These are phyloP conservation scores for Scaptomyza pallida DNA, from an alignment of 1,140 invertebrate species.

Conservation along the genomic window DNA sequence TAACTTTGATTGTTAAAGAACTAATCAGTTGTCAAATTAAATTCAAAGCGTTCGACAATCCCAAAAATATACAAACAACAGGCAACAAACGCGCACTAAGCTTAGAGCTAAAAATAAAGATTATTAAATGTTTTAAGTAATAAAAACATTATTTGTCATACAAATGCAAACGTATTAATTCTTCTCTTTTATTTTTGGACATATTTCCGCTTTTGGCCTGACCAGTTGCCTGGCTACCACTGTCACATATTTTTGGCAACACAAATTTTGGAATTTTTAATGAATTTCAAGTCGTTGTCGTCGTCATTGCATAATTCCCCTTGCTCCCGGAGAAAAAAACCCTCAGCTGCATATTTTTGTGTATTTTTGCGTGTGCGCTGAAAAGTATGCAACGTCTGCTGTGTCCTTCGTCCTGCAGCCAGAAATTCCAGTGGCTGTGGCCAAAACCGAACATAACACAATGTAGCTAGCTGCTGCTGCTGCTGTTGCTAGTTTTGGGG, in stretches of 20 bases:
- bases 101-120: too few species aligned
- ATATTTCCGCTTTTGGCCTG: conserved; percentile 19
- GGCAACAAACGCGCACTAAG: too few species aligned
- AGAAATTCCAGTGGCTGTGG: conserved; percentile 31
- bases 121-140: neutral
- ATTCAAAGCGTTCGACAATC: too few species aligned
- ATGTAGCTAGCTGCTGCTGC: neutral
- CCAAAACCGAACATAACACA: conserved; percentile 19
- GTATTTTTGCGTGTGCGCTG: conserved; percentile 45
- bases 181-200: conserved; percentile 8
- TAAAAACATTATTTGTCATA: neutral
- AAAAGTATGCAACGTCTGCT: conserved; percentile 43
- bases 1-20: too few species aligned
- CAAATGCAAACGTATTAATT: conserved; percentile 3
- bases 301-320: conserved; percentile 56
- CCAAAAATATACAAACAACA: too few species aligned
- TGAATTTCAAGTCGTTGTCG: conserved; percentile 68
- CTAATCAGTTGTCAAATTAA: too few species aligned
- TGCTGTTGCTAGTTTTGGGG: neutral
- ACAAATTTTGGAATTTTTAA: conserved; percentile 67
- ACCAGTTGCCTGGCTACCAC: neutral
- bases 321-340: conserved; percentile 2
- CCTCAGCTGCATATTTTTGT: conserved; percentile 60
- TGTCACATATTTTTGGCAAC: conserved; percentile 47
- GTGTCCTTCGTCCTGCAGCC: conserved; percentile 2